Evolutionary conservation across 2,113 vertebrate genomes (phyloP), one percentile per base, ranked within the genome.

Genomic region (Laterallus jamaicensis): DNA sequence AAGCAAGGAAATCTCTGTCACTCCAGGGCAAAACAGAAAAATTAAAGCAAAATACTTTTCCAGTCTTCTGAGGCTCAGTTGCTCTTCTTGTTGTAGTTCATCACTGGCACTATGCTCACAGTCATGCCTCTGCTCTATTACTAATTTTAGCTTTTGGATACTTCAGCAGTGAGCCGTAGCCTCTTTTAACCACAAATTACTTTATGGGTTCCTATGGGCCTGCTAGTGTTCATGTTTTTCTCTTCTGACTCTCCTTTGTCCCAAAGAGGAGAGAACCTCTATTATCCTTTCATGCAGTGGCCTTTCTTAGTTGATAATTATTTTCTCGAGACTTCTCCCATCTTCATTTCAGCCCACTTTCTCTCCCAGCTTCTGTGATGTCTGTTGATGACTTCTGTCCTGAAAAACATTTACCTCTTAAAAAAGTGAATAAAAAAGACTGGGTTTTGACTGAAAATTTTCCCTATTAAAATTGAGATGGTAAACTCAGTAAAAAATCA

Each of bases 81-180:
- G 35, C 20, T 75, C 49, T 90, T 82, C 32, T 81, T 0, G 0
- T 19, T 84, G 52, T 78, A 74, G 52, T 56, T 83, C 63, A 59
- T 77, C 13, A 5, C 39, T 96, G 86, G 62, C 80, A 64, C 16
- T 67, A 42, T 42, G 39, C 60, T 92, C 56, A 31, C 26, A 81
- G 66, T 84, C 25, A 25, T 88, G 71, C 28, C 54, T 94, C 66
- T 90, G 32, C 60, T 62, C 76, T 67, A 31, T 67, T 92, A 79
- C 90, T 88, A 88, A 93, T 93, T 92, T 93, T 94, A 96, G 90
- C 39, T 49, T 81, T 85, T 86, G 77, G 54, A 93, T 91, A 68
- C 31, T 86, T 94, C 71, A 96, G 32, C 67, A 74, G n/a, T 93
- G 78, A 91, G 80, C 56, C 8, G 3, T 32, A 82, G 68, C 15